These are phyloP conservation scores for Platysternon megacephalum DNA, from an alignment of 2,113 vertebrate species.

Conservation along the genomic window DNA sequence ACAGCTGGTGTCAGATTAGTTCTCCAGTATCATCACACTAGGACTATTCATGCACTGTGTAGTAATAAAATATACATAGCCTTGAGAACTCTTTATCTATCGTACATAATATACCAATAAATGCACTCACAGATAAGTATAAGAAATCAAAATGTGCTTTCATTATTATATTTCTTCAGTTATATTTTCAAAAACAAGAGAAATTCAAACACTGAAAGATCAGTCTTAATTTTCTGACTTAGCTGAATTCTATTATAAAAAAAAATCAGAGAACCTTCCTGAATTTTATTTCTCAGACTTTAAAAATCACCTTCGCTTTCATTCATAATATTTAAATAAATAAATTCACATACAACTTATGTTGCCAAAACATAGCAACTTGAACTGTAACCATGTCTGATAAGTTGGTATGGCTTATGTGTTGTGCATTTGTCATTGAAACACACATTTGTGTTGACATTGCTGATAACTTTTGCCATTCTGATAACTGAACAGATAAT, in stretches of 20 bases:
- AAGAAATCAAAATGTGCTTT: not conserved
- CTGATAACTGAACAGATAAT: not conserved
- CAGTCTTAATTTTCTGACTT: not conserved
- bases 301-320: not conserved
- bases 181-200: not conserved
- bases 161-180: not conserved
- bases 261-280: not conserved
- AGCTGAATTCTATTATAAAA: not conserved
- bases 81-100: not conserved
- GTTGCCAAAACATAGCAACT: not conserved
- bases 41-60: not conserved
- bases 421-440: not conserved
- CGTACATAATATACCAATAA: not conserved
- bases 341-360: not conserved
- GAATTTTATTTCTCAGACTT: not conserved
- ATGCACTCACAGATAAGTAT: accelerated
- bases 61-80: not conserved
- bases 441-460: too few relatives aligned
- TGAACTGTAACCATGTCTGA: not conserved
- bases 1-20: not conserved
- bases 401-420: not conserved
- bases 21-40: not conserved
- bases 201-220: not conserved
- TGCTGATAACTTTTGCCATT: not conserved
- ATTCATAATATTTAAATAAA: too few relatives aligned